Conservation (phyloP, 2,888 invertebrate species). For the Crocallis elinguaria region DNA sequence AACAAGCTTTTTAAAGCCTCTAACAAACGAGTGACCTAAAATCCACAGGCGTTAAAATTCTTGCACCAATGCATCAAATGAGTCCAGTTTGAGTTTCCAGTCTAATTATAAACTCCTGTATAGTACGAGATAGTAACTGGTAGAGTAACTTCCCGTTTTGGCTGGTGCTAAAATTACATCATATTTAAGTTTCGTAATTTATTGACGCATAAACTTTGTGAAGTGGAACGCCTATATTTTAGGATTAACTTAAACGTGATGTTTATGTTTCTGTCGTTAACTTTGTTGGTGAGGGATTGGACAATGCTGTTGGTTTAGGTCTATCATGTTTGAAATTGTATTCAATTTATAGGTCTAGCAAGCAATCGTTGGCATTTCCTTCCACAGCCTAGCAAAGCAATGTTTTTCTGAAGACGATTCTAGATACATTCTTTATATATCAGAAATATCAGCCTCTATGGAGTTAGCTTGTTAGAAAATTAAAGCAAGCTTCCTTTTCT, state of each 20-base stretch:
- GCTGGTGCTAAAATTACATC: conserved; percentile 20
- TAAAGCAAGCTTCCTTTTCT: no score
- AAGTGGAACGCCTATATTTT: conserved; percentile 7
- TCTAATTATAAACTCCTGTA: conserved; percentile 8
- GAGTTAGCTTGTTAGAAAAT: no score
- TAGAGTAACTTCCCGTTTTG: conserved; percentile 15
- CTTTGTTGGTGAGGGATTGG: neutral
- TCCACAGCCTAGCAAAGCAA: no score
- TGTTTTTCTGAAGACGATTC: no score
- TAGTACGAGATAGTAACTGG: conserved; percentile 3
- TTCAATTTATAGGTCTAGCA: no score
- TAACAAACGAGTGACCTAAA: conserved; percentile 11
- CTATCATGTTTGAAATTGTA: neutral
- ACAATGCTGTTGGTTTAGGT: neutral
- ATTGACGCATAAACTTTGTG: conserved; percentile 16
- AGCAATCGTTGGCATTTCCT: no score
- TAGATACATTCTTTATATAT: no score
- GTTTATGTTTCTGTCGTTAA: conserved; percentile 6
- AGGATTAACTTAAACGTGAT: conserved; percentile 5
- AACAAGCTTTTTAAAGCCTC: conserved; percentile 3
- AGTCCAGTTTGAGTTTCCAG: conserved; percentile 1
- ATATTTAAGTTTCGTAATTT: conserved; percentile 18
- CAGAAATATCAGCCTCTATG: no score
- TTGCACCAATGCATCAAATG: conserved; percentile 14
- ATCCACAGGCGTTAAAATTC: conserved; percentile 5